These are phyloP conservation scores for Thymelicus lineola DNA, from an alignment of 2,888 invertebrate genomes.

Conservation along the genomic window DNA sequence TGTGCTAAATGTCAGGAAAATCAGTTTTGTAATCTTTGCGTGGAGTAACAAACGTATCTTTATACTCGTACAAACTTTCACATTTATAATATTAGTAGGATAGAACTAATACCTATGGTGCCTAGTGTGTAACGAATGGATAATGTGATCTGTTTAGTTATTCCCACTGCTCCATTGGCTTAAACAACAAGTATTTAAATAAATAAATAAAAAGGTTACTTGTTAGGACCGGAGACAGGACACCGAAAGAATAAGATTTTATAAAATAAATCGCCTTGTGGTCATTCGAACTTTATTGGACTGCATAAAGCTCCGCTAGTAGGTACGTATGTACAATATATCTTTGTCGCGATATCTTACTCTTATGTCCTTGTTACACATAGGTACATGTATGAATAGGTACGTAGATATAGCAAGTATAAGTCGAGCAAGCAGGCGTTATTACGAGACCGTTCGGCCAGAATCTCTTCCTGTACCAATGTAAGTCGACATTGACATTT, in stretches of 20 bases:
- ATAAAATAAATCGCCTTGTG: constrained; percentile 5
- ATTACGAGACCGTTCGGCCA: constrained; percentile 53
- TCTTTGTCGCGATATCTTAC: constrained; percentile 7
- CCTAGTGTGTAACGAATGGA: too few species aligned
- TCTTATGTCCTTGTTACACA: constrained; percentile 44
- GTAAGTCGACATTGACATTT: constrained; percentile 78
- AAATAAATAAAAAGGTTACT: constrained; percentile 32
- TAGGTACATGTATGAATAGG: constrained; percentile 53
- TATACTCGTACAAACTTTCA: too few species aligned
- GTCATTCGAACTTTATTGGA: constrained; percentile 7
- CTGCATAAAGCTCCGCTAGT: too few species aligned
- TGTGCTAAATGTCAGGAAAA: too few species aligned
- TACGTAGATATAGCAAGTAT: neutral
- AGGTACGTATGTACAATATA: neutral
- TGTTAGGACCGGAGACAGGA: constrained; percentile 14
- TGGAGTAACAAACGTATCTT: too few species aligned
- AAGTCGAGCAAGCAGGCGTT: constrained; percentile 51
- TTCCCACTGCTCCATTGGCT: neutral
- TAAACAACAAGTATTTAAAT: constrained; percentile 9
- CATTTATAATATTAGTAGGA: too few species aligned
- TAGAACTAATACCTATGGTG: too few species aligned
- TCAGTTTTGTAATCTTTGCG: too few species aligned
- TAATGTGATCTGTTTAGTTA: too few species aligned
- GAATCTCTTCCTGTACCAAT: constrained; percentile 69
- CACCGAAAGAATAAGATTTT: neutral